These are phyloP conservation scores for Agrotis exclamationis DNA, from an alignment of 2,888 invertebrate genomes.

Conservation along the genomic window DNA sequence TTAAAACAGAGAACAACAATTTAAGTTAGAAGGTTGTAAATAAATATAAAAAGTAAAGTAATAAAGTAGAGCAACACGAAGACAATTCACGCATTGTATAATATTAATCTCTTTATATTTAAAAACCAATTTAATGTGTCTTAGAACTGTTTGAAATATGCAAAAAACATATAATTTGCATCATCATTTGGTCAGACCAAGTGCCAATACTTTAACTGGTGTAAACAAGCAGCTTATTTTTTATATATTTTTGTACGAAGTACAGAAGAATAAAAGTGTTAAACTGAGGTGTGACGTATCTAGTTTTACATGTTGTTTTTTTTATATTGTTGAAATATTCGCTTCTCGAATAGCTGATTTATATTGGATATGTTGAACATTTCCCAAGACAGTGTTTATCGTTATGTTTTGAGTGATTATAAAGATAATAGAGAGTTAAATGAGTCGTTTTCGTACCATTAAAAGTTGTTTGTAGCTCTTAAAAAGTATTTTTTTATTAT, in stretches of 20 bases:
- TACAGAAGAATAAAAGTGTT: constrained; percentile 39
- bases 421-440: neutral
- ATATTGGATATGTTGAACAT: constrained; percentile 29
- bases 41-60: constrained; percentile 39
- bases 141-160: constrained; percentile 28
- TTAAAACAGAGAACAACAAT: constrained; percentile 40
- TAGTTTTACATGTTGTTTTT: constrained; percentile 34
- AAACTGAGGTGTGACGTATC: constrained; percentile 34
- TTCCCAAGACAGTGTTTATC: constrained; percentile 26
- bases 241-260: constrained; percentile 52
- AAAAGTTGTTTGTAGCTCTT: constrained; percentile 15
- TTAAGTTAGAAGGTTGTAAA: constrained; percentile 53
- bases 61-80: constrained; percentile 36
- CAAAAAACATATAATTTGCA: constrained; percentile 41
- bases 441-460: constrained; percentile 17
- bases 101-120: constrained; percentile 49
- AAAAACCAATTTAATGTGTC: constrained; percentile 50
- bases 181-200: constrained; percentile 49
- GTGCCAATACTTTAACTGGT: constrained; percentile 34
- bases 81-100: constrained; percentile 40
- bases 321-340: constrained; percentile 47
- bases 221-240: constrained; percentile 42
- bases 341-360: constrained; percentile 37
- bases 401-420: constrained; percentile 21
- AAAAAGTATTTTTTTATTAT: constrained; percentile 39